phyloP scores from a whole-genome alignment of 1,140 invertebrate genomes.

The Sinonovacula constricta region DNA sequence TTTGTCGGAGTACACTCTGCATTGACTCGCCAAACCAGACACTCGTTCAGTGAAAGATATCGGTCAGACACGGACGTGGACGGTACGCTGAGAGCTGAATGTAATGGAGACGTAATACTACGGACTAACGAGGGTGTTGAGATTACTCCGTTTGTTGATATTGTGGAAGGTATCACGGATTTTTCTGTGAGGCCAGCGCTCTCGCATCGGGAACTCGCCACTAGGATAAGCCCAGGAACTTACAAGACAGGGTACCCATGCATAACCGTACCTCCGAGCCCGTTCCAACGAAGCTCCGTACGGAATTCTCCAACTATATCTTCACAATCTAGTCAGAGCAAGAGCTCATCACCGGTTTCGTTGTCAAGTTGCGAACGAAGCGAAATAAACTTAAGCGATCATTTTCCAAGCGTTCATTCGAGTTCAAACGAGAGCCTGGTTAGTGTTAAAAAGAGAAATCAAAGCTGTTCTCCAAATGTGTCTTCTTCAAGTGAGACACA shows the following conservation, averaged over 20 bases:
- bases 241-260: neutral
- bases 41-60: constrained; percentile 9
- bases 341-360: constrained; percentile 7
- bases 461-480: neutral
- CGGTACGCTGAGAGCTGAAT: neutral
- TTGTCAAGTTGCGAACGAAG: constrained; percentile 3
- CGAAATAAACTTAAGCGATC: constrained; percentile 33
- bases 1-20: no score
- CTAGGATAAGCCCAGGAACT: neutral
- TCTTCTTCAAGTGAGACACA: neutral
- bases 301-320: constrained; percentile 4
- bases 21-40: no score
- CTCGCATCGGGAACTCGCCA: neutral
- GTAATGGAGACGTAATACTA: neutral
- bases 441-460: neutral
- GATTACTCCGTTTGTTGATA: constrained; percentile 19
- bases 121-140: neutral
- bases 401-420: constrained; percentile 41
- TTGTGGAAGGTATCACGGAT: constrained; percentile 41
- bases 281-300: neutral
- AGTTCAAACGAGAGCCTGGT: constrained; percentile 3
- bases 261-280: constrained; percentile 17
- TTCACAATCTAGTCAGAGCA: constrained; percentile 1
- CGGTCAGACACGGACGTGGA: neutral
- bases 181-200: constrained; percentile 13